Percentiles rank a stretch among this genome's conserved stretches.
Conservation (phyloP, 2,113 vertebrate genomes). For the Protomyctophum bolini region DNA sequence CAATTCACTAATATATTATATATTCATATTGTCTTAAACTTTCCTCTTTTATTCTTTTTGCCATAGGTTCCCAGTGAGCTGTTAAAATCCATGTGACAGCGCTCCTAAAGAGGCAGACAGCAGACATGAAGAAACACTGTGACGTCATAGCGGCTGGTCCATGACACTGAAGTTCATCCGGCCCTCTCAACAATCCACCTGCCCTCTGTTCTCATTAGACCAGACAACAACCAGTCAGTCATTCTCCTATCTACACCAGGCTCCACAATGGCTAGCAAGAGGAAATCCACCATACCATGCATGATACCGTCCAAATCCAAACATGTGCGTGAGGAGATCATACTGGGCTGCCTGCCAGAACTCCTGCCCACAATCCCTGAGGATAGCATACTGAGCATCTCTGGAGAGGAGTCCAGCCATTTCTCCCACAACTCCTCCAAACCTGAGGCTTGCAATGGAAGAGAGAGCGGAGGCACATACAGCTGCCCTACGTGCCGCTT, state of each 20-base stretch:
- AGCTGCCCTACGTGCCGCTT: conserved; percentile 89
- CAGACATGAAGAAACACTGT: conserved; percentile 71
- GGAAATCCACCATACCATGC: conserved; percentile 96
- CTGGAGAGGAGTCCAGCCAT: conserved; percentile 68
- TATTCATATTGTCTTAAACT: background rate
- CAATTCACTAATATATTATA: too few species aligned
- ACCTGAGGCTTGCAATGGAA: conserved; percentile 58
- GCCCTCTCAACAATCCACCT: conserved; percentile 70
- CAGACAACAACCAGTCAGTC: conserved; percentile 63
- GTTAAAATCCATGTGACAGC: conserved; percentile 76
- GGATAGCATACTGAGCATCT: conserved; percentile 78
- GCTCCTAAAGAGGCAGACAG: conserved; percentile 65
- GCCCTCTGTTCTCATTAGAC: conserved; percentile 67
- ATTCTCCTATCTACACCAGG: conserved; percentile 57
- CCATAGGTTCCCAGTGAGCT: conserved; percentile 67
- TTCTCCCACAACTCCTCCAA: conserved; percentile 71
- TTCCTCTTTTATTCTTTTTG: conserved; percentile 24
- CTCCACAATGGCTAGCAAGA: conserved; percentile 92
- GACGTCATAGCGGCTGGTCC: conserved; percentile 76
- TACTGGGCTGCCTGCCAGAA: conserved; percentile 72
- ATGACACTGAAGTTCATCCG: conserved; percentile 73
- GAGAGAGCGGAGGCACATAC: conserved; percentile 81
- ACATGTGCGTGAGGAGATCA: conserved; percentile 82
- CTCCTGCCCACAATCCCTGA: conserved; percentile 74
- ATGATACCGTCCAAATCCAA: conserved; percentile 96